Base-by-base conservation (phyloP, 2,113 vertebrate species). In the Menura novaehollandiae region DNA sequence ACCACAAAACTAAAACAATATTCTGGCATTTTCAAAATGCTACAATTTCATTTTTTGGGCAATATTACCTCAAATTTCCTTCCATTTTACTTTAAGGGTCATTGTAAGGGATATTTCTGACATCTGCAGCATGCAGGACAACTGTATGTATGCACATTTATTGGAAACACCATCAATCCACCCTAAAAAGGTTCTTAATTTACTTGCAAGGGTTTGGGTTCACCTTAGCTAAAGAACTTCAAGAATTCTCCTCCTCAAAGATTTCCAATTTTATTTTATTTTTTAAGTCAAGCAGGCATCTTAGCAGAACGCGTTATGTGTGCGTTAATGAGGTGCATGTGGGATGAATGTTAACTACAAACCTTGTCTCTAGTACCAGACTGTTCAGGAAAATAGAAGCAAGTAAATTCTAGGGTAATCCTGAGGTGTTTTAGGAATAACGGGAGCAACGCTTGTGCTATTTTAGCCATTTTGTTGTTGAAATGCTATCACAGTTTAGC, bases 111-210 rank as follows among this genome's bases (percentile, higher is more conserved):
- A 15, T 62, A 69, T 63, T 87, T 69, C 63, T 69, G 63, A 44
- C 0, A 0, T 63, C 37, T 85, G 47, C 47, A 51, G 6, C 27
- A 15, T 33, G 23, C 39, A 86, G 44, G 44, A 67, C 20, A 49
- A 19, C 39, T n/a, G 9, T 28, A 9, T 8, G 4, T 39, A 33
- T 12, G 26, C 24, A 49, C 17, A 33, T n/a, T 27, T 17, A 35
- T 53, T 63, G 63, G 79, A 68, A 77, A 60, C 10, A 6, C 5
- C 47, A 44, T 60, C 41, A 59, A 73, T 59, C 35, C 2, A 7
- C 12, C 21, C 68, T 72, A 56, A 83, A 73, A 75, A 68, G 27
- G 15, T 33, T 64, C 30, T 76, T 92, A 43, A 85, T 72, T 85
- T 60, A 76, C 24, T 88, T 72, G 33, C 21, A 59, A 73, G 13